Base-by-base conservation (phyloP, 2,113 vertebrate genomes). In the Microtus richardsoni region DNA sequence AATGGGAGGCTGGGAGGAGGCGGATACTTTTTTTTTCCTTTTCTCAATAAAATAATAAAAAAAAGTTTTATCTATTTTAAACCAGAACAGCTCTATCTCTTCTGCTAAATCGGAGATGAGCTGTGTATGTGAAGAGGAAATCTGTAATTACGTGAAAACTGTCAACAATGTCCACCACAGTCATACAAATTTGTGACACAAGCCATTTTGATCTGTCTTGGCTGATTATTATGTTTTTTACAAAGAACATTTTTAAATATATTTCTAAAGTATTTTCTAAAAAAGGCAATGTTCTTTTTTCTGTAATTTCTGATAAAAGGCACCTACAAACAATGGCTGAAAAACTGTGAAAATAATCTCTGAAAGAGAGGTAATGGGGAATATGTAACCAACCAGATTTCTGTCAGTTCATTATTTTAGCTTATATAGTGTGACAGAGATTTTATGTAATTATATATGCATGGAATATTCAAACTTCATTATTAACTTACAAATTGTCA, bases 381-480 rank as follows among this genome's bases (percentile, higher is more conserved):
- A 60, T 58, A 94, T 44, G 24, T 64, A 96, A 60, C 86, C 93
- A 66, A 83, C 73, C 2, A 2, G 14, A 89, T 30, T 93, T 95
- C 70, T 68, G 83, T 62, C 82, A 95, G 91, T 97, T 94, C 39
- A 26, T 89, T 52, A 96, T 89, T 97, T 97, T 96, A 97, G 91
- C 82, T 97, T 93, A 88, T 28, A 75, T 7, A 30, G 49, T 91
- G 47, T 97, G 97, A 97, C 93, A 98, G 86, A 97, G 87, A 80
- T 90, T 96, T 96, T 92, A 89, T 0, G 0, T 96, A 97, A 98
- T 96, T 97, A 96, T 89, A 94, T 2, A 93, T 54, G 84, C 78
- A 97, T 95, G 62, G 64, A 97, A 96, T 66, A 91, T 24, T 96
- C 74, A 95, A 66, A 97, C 70, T 97, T 96, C 17, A 96, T 93